These are phyloP conservation scores for Xiphophorus maculatus DNA, from an alignment of 2,113 vertebrate genomes.

Conservation along the genomic window DNA sequence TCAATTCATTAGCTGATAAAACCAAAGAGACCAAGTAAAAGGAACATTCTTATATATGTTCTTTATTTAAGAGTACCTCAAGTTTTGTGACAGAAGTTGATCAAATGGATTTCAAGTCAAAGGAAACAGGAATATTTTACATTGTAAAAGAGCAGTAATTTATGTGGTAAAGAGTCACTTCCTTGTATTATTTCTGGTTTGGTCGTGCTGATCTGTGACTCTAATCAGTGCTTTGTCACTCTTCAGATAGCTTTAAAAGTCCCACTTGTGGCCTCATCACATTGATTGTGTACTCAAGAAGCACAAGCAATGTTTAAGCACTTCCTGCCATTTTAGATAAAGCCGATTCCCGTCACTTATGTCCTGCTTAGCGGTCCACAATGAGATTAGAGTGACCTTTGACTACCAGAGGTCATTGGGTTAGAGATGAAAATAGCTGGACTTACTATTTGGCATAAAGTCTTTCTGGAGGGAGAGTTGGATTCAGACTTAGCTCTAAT, in stretches of 20 bases:
- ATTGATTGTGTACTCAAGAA: slow-evolving; percentile 25
- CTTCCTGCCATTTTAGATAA: slow-evolving; percentile 61
- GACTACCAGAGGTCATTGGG: slow-evolving; percentile 35
- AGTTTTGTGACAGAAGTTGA: background rate
- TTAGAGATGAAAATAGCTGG: slow-evolving; percentile 61
- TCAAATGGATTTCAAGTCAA: background rate
- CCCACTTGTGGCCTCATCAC: slow-evolving; percentile 15
- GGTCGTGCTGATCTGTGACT: background rate
- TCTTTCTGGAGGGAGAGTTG: slow-evolving; percentile 26
- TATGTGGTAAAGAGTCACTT: background rate
- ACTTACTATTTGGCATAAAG: slow-evolving; percentile 42
- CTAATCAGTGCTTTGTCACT: background rate
- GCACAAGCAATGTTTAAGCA: slow-evolving; percentile 35
- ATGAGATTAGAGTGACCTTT: slow-evolving; percentile 67
- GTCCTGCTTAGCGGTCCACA: slow-evolving; percentile 59
- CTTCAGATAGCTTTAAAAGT: background rate
- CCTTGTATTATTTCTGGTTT: background rate
- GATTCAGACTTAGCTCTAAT: slow-evolving; percentile 35
- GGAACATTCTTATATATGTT: background rate
- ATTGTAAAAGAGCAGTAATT: background rate
- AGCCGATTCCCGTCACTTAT: slow-evolving; percentile 49
- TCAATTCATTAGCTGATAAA: background rate
- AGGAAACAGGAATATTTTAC: background rate
- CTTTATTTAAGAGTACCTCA: background rate
- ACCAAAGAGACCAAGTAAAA: background rate